These are phyloP conservation scores for Drosophila oshimai DNA, from an alignment of 1,140 invertebrate species.

Conservation along the genomic window DNA sequence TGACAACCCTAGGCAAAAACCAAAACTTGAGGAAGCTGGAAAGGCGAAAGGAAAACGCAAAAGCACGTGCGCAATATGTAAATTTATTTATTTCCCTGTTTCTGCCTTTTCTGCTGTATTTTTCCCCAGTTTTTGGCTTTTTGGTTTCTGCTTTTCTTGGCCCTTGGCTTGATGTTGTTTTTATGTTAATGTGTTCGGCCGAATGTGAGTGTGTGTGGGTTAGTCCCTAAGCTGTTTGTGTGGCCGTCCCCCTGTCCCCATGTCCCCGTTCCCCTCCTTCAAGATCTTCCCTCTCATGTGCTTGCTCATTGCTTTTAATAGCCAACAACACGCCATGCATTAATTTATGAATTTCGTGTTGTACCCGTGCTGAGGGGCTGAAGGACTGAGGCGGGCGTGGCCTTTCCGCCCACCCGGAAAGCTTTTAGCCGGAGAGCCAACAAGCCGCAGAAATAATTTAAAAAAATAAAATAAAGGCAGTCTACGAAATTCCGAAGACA, in stretches of 20 bases:
- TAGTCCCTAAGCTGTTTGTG: conserved; percentile 62
- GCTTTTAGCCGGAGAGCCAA: conserved; percentile 56
- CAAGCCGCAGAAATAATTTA: conserved; percentile 53
- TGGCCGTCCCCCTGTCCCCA: conserved; percentile 1
- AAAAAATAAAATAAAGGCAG: conserved; percentile 34
- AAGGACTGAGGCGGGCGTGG: conserved; percentile 8
- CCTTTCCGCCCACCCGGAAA: conserved; percentile 42
- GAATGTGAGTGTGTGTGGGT: conserved; percentile 30
- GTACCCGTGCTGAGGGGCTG: not conserved
- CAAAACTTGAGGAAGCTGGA: not conserved
- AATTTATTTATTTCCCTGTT: conserved; percentile 44
- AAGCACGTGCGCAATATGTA: conserved; percentile 77
- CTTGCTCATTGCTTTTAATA: conserved; percentile 81
- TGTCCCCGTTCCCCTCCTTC: conserved; percentile 1
- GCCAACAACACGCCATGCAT: conserved; percentile 78
- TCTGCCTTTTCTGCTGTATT: conserved; percentile 8
- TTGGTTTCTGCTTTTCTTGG: conserved; percentile 52
- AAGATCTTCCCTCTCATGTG: conserved; percentile 55
- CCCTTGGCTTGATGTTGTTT: conserved; percentile 65
- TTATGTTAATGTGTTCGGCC: conserved; percentile 60
- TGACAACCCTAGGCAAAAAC: not conserved
- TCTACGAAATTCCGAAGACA: conserved; percentile 7
- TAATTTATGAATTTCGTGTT: conserved; percentile 75
- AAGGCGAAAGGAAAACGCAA: conserved; percentile 22
- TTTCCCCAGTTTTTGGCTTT: conserved; percentile 55